These are phyloP conservation scores for Chondrilla cf. caribensis DNA, from an alignment of 37 sponge, comb jelly and placozoan genomes.

Conservation along the genomic window DNA sequence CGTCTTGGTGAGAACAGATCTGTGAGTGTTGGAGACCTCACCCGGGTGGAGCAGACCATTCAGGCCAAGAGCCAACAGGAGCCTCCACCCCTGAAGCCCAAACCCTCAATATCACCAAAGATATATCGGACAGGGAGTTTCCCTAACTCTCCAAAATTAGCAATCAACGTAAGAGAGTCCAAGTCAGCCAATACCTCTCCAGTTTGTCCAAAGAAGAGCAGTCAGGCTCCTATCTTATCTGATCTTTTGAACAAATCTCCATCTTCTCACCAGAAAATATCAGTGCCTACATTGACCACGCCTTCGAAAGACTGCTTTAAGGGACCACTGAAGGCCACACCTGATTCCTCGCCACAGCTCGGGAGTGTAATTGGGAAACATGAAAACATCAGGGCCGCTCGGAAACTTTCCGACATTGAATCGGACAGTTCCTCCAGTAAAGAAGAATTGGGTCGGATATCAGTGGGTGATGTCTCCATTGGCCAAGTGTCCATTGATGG, in stretches of 20 bases:
- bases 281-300: too few species aligned
- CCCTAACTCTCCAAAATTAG: background rate
- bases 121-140: background rate
- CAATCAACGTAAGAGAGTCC: background rate
- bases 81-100: background rate
- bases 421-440: conserved; percentile 2
- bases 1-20: background rate
- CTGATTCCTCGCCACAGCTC: background rate
- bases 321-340: background rate
- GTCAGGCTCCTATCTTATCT: background rate
- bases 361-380: background rate
- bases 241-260: too few species aligned
- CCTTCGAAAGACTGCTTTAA: too few species aligned
- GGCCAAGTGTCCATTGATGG: background rate
- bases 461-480: background rate
- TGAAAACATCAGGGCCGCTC: background rate
- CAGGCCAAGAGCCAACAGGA: background rate
- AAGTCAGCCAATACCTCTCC: background rate
- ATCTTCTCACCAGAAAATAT: too few species aligned
- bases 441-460: background rate
- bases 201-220: background rate
- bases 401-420: background rate
- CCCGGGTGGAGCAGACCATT: background rate
- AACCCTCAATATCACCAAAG: background rate
- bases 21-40: conserved; percentile 15